phyloP scores from a whole-genome alignment of 1,140 invertebrate species.

The Bombus pyrosoma region DNA sequence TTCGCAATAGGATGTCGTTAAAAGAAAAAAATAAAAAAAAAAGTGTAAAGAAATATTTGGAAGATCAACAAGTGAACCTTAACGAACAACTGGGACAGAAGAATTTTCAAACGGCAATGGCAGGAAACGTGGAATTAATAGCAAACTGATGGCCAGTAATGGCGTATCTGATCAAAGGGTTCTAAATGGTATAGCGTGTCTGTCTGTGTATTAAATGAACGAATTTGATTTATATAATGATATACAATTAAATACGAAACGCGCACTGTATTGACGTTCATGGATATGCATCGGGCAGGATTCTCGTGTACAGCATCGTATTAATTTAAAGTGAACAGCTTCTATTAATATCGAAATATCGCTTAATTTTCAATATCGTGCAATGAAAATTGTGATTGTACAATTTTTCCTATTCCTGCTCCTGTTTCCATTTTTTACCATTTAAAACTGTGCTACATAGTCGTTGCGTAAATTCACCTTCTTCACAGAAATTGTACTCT shows the following conservation, averaged over 20 bases:
- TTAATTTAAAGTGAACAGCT: slow-evolving; percentile 12
- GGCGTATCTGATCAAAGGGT: not conserved
- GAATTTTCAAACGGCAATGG: not conserved
- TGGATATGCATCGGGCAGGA: not conserved
- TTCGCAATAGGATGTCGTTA: not conserved
- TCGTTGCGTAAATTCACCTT: not conserved
- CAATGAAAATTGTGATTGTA: not conserved
- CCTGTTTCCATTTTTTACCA: too few relatives aligned
- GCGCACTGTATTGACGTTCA: not conserved
- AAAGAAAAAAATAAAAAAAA: not conserved
- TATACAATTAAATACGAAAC: slow-evolving; percentile 24
- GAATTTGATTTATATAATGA: slow-evolving; percentile 37
- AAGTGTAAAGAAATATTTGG: not conserved
- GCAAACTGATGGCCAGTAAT: not conserved
- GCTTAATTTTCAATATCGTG: not conserved
- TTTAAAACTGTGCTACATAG: too few relatives aligned
- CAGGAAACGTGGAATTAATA: slow-evolving; percentile 16
- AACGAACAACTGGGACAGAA: not conserved
- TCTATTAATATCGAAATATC: not conserved
- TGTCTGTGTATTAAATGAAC: slow-evolving; percentile 16
- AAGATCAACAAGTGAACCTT: not conserved
- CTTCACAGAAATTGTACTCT: too few relatives aligned
- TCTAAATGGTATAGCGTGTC: not conserved
- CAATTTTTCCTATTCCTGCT: not conserved
- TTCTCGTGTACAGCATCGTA: not conserved